These are phyloP conservation scores for Colaptes auratus DNA, from an alignment of 2,113 vertebrate genomes.

Conservation along the genomic window DNA sequence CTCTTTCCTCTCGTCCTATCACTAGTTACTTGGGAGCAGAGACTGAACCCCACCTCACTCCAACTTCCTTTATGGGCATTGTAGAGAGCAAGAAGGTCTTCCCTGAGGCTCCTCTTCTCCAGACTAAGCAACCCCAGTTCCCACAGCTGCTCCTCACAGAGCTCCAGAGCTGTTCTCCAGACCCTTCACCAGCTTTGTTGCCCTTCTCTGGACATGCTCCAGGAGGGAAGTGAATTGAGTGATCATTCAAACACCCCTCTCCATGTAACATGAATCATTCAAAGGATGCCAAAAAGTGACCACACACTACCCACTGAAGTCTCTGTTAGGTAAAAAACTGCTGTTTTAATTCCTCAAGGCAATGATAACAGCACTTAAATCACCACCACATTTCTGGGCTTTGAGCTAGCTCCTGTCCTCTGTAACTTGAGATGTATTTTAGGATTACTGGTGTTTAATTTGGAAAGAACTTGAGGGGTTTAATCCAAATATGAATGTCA, in stretches of 20 bases:
- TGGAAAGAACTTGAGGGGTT: slow-evolving; percentile 37
- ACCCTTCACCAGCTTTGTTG: no score
- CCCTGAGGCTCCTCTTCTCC: no score
- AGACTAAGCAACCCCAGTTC: no score
- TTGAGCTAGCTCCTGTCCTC: slow-evolving; percentile 6
- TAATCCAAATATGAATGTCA: slow-evolving; percentile 49
- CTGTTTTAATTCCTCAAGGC: neutral
- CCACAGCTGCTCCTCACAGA: no score
- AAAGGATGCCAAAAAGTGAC: neutral
- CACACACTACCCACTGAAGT: neutral
- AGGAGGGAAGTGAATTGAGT: neutral
- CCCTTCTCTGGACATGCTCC: no score
- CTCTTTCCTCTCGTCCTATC: no score
- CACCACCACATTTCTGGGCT: neutral
- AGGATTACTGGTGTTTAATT: slow-evolving; percentile 54
- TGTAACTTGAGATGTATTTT: slow-evolving; percentile 45
- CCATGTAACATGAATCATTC: neutral
- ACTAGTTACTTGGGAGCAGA: no score
- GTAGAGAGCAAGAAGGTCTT: no score
- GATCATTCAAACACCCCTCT: neutral
- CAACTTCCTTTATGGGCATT: no score
- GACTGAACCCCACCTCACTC: no score
- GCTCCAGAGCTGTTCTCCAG: no score
- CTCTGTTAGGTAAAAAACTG: neutral
- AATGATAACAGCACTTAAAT: slow-evolving; percentile 8